A percentile compares a stretch with the other conserved stretches of the same genome.
Evolutionary conservation across 2,113 vertebrate species (phyloP).

Genomic region (Tyto alba): DNA sequence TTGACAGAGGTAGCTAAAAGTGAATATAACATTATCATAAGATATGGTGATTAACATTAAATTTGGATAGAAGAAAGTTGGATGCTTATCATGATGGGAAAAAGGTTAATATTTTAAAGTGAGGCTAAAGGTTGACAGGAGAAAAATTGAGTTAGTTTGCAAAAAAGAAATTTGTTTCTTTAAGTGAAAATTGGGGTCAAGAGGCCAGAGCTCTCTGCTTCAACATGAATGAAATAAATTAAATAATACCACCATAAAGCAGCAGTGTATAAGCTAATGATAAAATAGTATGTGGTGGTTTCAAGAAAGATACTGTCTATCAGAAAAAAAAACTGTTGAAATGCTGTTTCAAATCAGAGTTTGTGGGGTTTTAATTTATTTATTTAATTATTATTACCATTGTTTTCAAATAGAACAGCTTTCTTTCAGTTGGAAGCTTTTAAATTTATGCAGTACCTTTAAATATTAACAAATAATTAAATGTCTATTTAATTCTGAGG

Average conservation of each 20-base stretch:
- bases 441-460: neutral
- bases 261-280: constrained; percentile 56
- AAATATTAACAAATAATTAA: neutral
- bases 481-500: neutral
- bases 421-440: neutral
- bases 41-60: constrained; percentile 61
- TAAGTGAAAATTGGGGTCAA: constrained; percentile 82
- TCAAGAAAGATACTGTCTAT: constrained; percentile 20
- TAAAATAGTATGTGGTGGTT: constrained; percentile 44
- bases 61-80: constrained; percentile 65
- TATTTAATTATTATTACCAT: neutral
- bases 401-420: neutral
- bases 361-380: neutral
- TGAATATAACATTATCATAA: constrained; percentile 55
- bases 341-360: neutral
- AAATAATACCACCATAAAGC: constrained; percentile 67
- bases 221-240: constrained; percentile 77
- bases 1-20: constrained; percentile 23
- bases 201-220: constrained; percentile 68
- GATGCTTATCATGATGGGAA: constrained; percentile 64
- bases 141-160: constrained; percentile 83
- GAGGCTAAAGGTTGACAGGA: constrained; percentile 79
- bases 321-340: constrained; percentile 5
- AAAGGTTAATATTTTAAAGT: constrained; percentile 80
- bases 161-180: constrained; percentile 81